These are phyloP conservation scores for Holotrichia oblita DNA, from an alignment of 1,140 invertebrate species.

Conservation along the genomic window DNA sequence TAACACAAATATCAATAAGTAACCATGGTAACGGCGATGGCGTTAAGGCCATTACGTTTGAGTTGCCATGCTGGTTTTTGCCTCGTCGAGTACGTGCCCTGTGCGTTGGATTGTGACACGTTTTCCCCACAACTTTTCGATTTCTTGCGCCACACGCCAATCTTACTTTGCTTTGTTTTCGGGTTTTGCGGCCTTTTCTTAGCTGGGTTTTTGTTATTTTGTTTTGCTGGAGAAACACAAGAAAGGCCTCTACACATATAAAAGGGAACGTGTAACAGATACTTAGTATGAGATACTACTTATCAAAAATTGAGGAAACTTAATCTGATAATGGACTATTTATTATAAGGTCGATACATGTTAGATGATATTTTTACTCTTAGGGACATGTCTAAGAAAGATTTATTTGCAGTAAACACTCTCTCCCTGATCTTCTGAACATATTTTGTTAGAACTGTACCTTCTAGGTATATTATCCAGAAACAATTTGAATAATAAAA, in stretches of 20 bases:
- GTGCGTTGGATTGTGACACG: neutral
- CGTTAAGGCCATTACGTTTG: conserved; percentile 20
- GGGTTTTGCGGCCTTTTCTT: neutral
- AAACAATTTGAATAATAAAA: conserved; percentile 18
- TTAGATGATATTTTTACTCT: neutral
- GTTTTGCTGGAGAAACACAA: neutral
- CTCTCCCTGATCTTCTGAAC: neutral
- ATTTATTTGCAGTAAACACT: too few species aligned
- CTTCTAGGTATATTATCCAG: neutral
- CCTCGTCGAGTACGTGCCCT: neutral
- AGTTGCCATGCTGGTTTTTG: neutral
- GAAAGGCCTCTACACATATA: neutral
- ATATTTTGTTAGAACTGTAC: neutral
- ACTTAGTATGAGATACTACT: neutral
- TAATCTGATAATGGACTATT: conserved; percentile 31
- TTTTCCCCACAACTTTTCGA: neutral
- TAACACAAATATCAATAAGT: conserved; percentile 47
- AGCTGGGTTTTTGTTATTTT: neutral
- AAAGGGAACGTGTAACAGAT: conserved; percentile 29
- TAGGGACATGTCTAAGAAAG: too few species aligned
- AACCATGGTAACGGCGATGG: conserved; percentile 40
- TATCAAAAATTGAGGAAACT: conserved; percentile 12
- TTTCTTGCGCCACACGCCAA: conserved; percentile 22
- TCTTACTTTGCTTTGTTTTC: neutral
- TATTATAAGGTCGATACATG: neutral